Percentiles rank a stretch among this genome's conserved stretches.
phyloP scores from a whole-genome alignment of 2,888 invertebrate species.

The Drosophila mulleri region DNA sequence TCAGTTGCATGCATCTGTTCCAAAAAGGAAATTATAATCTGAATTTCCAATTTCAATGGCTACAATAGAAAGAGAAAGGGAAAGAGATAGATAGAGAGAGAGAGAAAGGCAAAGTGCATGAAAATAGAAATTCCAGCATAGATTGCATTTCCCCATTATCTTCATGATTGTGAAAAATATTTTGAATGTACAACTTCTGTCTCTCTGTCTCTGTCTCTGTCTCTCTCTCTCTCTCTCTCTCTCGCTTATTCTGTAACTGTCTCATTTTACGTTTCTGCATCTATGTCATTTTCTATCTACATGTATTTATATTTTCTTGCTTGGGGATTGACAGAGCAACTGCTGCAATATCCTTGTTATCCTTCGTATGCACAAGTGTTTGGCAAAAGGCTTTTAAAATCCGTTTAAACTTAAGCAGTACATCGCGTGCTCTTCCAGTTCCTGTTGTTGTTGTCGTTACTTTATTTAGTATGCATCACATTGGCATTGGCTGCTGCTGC shows the following conservation, averaged over 20 bases:
- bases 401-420: constrained; percentile 56
- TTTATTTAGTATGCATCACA: constrained; percentile 47
- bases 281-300: constrained; percentile 9
- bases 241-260: not conserved
- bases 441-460: constrained; percentile 12
- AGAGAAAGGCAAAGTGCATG: not conserved
- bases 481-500: constrained; percentile 24
- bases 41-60: not conserved
- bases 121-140: not conserved
- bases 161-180: not conserved
- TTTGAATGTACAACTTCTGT: not conserved
- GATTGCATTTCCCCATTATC: not conserved
- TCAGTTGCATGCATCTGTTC: not conserved
- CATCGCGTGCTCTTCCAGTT: constrained; percentile 31
- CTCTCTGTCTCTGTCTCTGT: not conserved
- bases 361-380: constrained; percentile 51
- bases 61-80: not conserved
- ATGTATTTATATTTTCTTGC: constrained; percentile 3
- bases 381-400: constrained; percentile 58
- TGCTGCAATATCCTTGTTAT: constrained; percentile 32
- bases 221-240: not conserved
- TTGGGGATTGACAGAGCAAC: constrained; percentile 1
- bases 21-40: not conserved
- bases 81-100: not conserved
- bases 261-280: not conserved